These are phyloP conservation scores for Pantherophis vulpinus DNA, from an alignment of 2,797 vertebrate genomes.

Conservation along the genomic window DNA sequence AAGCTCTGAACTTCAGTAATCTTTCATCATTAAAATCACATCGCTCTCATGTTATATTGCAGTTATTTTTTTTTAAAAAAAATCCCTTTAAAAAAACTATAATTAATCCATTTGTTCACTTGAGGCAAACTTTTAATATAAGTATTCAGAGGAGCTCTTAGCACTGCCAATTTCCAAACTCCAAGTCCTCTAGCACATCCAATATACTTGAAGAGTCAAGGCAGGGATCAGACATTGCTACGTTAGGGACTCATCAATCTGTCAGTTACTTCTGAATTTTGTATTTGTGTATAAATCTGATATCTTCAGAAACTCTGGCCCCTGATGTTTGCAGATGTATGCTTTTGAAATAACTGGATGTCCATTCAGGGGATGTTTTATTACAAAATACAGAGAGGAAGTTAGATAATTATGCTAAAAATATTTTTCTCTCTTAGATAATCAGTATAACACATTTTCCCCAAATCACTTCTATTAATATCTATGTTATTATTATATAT, in stretches of 20 bases:
- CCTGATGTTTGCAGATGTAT: not conserved
- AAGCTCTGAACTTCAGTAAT: not conserved
- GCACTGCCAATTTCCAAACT: not conserved
- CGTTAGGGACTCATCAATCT: not conserved
- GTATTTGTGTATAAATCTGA: not conserved
- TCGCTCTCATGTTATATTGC: not conserved
- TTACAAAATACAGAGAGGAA: not conserved
- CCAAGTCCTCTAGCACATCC: not conserved
- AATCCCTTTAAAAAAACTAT: not conserved
- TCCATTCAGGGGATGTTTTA: not conserved
- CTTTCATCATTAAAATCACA: not conserved
- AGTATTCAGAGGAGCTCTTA: slow-evolving; percentile 13
- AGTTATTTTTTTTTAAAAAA: not conserved
- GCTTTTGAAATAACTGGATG: not conserved
- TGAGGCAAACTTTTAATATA: slow-evolving; percentile 9
- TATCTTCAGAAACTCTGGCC: not conserved
- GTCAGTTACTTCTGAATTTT: slow-evolving; percentile 6
- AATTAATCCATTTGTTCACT: slow-evolving; percentile 18
- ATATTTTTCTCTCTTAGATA: not conserved
- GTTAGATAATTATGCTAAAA: not conserved
- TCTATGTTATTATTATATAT: not conserved
- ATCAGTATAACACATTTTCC: not conserved
- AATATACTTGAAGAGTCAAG: not conserved
- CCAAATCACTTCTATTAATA: not conserved
- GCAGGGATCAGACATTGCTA: not conserved